These are phyloP conservation scores for Ophion ellenae DNA, from an alignment of 2,888 invertebrate species.

Conservation along the genomic window DNA sequence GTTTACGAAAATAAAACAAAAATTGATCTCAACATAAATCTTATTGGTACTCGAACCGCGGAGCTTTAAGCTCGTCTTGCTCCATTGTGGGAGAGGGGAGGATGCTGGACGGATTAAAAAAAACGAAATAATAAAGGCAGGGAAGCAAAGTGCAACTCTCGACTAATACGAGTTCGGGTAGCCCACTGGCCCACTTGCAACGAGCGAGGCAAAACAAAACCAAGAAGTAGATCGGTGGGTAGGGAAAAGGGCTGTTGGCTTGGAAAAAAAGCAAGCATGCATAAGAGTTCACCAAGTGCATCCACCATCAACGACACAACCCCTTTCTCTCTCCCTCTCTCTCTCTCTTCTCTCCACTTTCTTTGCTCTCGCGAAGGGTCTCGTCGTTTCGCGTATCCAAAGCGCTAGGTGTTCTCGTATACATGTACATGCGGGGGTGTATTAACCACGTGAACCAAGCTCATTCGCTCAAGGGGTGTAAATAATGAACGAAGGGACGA, in stretches of 20 bases:
- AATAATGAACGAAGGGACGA: slow-evolving; percentile 81
- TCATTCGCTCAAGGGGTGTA: slow-evolving; percentile 74
- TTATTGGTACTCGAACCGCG: not conserved
- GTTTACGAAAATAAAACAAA: no score
- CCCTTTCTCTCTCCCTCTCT: slow-evolving; percentile 57
- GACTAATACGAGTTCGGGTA: slow-evolving; percentile 67
- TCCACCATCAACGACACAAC: slow-evolving; percentile 56
- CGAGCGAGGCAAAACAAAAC: slow-evolving; percentile 43
- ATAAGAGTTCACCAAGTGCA: slow-evolving; percentile 65
- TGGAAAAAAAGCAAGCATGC: slow-evolving; percentile 51
- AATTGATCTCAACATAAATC: no score
- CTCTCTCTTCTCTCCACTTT: slow-evolving; percentile 46
- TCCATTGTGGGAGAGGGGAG: not conserved
- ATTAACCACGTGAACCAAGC: slow-evolving; percentile 42
- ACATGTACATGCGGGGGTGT: slow-evolving; percentile 16
- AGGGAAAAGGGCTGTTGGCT: slow-evolving; percentile 27
- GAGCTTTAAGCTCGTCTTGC: not conserved
- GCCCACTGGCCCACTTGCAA: slow-evolving; percentile 79
- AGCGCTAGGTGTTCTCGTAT: slow-evolving; percentile 31
- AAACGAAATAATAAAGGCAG: slow-evolving; percentile 19
- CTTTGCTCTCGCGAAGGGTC: slow-evolving; percentile 68
- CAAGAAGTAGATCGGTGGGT: slow-evolving; percentile 8
- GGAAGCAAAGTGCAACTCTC: slow-evolving; percentile 62
- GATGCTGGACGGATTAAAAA: not conserved
- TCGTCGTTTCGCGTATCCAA: slow-evolving; percentile 70